Base-by-base conservation (phyloP, 2,888 invertebrate genomes). In the Helleia helle region DNA sequence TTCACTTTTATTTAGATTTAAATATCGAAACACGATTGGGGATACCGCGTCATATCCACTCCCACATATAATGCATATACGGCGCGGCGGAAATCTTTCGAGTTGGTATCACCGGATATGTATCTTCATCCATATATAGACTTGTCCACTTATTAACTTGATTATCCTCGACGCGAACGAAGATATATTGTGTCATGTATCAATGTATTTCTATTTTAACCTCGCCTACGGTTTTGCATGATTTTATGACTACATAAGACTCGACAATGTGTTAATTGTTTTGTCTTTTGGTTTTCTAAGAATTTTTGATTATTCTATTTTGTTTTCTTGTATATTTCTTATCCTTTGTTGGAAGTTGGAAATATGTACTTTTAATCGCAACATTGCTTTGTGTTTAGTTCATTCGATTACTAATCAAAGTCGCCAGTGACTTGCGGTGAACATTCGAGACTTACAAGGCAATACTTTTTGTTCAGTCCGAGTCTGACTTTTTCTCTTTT, bases 11-110 rank as follows among this genome's bases (percentile, higher is more conserved):
- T n/a, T n/a, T n/a, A n/a, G n/a, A n/a, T n/a, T n/a, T n/a, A n/a
- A n/a, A n/a, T n/a, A n/a, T n/a, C n/a, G n/a, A n/a, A n/a, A n/a
- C n/a, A n/a, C n/a, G n/a, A n/a, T n/a, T n/a, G n/a, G n/a, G n/a
- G n/a, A n/a, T n/a, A n/a, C n/a, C n/a, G 56, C 60, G 65, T 62
- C 22, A 50, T 57, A 64, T 58, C 72, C 74, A 56, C 74, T n/a
- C n/a, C 79, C 60, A 60, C 55, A 53, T 58, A 40, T 43, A 43
- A 55, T 59, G 50, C 64, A 52, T 65, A 69, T 66, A 63, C 46
- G 59, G 61, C 47, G 40, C 45, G 52, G 52, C 50, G 48, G 41
- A 55, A 58, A 59, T 60, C 52, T 51, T 58, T 54, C 52, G 51
- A 52, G 46, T 50, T 51, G 52, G 57, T 54, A 60, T 63, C 55